Base-by-base conservation (phyloP, 2,113 vertebrate species). In the Antennarius striatus region DNA sequence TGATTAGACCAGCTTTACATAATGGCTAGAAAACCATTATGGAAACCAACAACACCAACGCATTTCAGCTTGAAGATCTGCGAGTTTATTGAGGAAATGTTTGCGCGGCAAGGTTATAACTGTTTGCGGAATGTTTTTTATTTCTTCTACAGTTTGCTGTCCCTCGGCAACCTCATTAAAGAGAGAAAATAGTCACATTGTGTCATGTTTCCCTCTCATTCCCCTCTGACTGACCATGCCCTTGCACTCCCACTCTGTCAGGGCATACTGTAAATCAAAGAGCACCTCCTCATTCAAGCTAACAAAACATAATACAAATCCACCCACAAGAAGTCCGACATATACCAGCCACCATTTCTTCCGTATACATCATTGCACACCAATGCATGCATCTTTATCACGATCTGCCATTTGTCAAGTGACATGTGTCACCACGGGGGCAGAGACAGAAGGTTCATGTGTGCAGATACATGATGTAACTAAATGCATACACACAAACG, bases 221-320 rank as follows among this genome's bases (percentile, higher is more conserved):
- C 59, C 46, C 40, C 53, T 61, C 47, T 10, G 28, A 55, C 40
- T 50, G 48, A 73, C 40, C 46, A 12, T 60, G 68, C 80, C 66
- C 71, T 63, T 59, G 17, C 50, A 30, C 79, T 73, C 79, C 77
- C 75, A 80, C 79, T 63, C 55, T 61, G 68, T 66, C 42, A 73
- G 70, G 71, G 71, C 67, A 55, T 17, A 56, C 58, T 56, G 74
- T 75, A 82, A 81, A 77, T 86, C 75, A 88, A 85, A 48, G 30
- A 75, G 62, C 13, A 11, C 69, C 53, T 52, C 70, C 40, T 54
- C 76, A 49, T 48, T 68, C 46, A 52, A 52, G 72, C 77, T 36
- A 55, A 47, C 22, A 68, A 72, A 64, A 62, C 68, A 70, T 45
- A 56, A 71, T 61, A 66, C 36, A 62, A 66, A 80, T 81, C 86